These are phyloP conservation scores for Siniperca scherzeri DNA, from an alignment of 2,797 vertebrate species.

Conservation along the genomic window DNA sequence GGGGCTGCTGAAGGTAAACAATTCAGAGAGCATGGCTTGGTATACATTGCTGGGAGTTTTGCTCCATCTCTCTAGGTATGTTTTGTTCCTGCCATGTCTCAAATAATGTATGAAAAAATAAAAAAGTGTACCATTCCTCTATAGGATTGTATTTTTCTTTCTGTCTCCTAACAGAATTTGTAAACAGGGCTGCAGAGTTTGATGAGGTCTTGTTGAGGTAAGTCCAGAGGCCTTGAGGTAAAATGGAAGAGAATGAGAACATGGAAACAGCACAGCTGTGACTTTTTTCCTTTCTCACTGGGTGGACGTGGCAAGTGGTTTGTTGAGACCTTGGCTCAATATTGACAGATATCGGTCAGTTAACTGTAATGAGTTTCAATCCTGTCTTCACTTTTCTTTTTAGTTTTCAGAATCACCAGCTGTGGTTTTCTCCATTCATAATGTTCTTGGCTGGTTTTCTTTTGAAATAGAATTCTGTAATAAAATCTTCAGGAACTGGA, in stretches of 20 bases:
- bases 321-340: constrained; percentile 44
- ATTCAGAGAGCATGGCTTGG: constrained; percentile 73
- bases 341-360: constrained; percentile 39
- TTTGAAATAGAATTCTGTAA: constrained; percentile 8
- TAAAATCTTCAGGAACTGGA: constrained; percentile 8
- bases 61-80: constrained; percentile 55
- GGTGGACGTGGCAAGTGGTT: constrained; percentile 40
- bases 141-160: constrained; percentile 71
- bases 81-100: constrained; percentile 72
- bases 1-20: constrained; percentile 73
- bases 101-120: constrained; percentile 72
- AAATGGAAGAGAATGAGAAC: constrained; percentile 72
- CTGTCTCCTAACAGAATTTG: constrained; percentile 70
- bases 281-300: constrained; percentile 24
- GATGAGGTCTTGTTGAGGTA: constrained; percentile 73
- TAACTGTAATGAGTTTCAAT: constrained; percentile 41
- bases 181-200: constrained; percentile 74
- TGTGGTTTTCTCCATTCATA: background rate
- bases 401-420: background rate
- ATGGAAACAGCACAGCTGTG: constrained; percentile 50
- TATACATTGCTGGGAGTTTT: constrained; percentile 70
- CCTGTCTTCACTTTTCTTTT: constrained; percentile 22
- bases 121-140: constrained; percentile 55
- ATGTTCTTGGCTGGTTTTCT: background rate
- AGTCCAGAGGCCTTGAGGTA: constrained; percentile 66